Evolutionary conservation across 2,113 vertebrate genomes (phyloP).

Genomic region (Protobothrops mucrosquamatus): DNA sequence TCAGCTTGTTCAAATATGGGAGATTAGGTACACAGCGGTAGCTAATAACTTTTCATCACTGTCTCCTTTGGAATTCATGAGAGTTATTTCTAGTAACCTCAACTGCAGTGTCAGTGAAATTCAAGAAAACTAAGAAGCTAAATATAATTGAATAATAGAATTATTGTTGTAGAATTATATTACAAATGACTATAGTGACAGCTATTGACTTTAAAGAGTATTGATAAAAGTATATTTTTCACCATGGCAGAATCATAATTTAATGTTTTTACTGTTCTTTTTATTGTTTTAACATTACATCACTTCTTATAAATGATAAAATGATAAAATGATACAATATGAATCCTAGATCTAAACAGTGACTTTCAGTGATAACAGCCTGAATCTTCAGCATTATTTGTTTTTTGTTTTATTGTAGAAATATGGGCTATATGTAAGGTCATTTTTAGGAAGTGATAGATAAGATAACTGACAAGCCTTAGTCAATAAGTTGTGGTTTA

Average conservation of each 20-base stretch:
- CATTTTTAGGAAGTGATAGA: background rate
- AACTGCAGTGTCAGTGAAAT: background rate
- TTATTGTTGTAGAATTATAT: background rate
- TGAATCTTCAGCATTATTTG: background rate
- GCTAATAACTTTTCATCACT: background rate
- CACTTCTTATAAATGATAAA: background rate
- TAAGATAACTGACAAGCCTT: background rate
- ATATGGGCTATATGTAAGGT: background rate
- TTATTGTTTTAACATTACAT: background rate
- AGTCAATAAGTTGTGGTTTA: background rate
- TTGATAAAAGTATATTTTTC: background rate
- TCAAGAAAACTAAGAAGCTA: background rate
- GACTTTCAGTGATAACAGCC: background rate
- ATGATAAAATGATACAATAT: background rate
- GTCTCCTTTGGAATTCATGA: background rate
- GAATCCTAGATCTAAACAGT: background rate
- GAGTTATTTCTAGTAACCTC: background rate
- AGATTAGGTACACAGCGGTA: background rate
- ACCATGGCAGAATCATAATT: background rate
- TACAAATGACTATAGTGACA: background rate
- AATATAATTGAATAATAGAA: background rate
- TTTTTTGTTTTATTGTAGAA: background rate
- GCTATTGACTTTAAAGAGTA: background rate
- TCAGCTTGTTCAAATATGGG: background rate
- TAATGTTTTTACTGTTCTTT: background rate